phyloP scores from a whole-genome alignment of 2,888 invertebrate species.

The Glyphotaelius pellucidus region DNA sequence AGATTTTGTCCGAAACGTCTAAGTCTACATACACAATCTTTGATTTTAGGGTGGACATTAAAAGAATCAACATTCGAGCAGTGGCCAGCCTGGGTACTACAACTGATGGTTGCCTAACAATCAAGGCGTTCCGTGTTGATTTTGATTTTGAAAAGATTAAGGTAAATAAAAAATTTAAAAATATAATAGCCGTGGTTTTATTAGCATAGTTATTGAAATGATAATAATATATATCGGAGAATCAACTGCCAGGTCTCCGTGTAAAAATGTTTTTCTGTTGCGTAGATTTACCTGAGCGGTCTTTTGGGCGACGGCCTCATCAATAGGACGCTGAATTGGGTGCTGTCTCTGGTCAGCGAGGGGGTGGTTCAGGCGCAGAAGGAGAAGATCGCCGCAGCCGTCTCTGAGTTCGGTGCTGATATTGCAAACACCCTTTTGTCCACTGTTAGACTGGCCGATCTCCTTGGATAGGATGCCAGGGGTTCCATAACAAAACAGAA shows the following conservation, averaged over 20 bases:
- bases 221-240: too few species aligned
- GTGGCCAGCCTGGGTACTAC: slow-evolving; percentile 41
- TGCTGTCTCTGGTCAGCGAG: slow-evolving; percentile 56
- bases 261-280: background rate
- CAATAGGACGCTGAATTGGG: slow-evolving; percentile 60
- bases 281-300: slow-evolving; percentile 60
- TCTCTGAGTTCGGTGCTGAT: slow-evolving; percentile 55
- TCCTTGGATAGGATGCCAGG: slow-evolving; percentile 43
- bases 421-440: slow-evolving; percentile 50
- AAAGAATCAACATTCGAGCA: slow-evolving; percentile 34
- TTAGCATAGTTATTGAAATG: too few species aligned
- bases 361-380: slow-evolving; percentile 57
- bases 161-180: too few species aligned
- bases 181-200: too few species aligned
- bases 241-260: background rate
- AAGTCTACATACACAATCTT: background rate
- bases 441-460: slow-evolving; percentile 55
- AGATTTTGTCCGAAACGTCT: too few species aligned
- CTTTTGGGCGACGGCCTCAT: slow-evolving; percentile 60
- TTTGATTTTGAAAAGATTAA: slow-evolving; percentile 60
- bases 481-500: too few species aligned
- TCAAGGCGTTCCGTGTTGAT: slow-evolving; percentile 43
- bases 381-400: slow-evolving; percentile 40
- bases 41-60: slow-evolving; percentile 45
- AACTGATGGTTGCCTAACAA: slow-evolving; percentile 32